Evolutionary conservation across 2,113 vertebrate species (phyloP).

Genomic region (human): DNA sequence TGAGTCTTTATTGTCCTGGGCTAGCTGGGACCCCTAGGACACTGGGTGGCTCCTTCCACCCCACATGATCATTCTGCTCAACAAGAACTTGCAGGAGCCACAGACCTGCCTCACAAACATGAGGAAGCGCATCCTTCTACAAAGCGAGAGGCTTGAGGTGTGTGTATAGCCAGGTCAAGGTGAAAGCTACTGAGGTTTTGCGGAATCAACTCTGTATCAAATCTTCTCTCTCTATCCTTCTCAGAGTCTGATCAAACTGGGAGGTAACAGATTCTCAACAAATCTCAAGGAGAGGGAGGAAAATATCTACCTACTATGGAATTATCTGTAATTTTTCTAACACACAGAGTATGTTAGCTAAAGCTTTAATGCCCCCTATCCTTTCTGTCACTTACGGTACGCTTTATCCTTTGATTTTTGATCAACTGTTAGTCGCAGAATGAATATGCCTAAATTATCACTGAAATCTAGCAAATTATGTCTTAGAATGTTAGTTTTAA

Average conservation of each 20-base stretch:
- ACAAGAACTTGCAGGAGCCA: neutral
- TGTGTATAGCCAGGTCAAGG: neutral
- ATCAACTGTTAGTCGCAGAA: neutral
- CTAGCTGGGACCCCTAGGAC: neutral
- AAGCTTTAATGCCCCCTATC: neutral
- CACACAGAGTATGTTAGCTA: neutral
- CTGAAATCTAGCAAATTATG: neutral
- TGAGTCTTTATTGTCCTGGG: neutral
- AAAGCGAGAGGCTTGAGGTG: neutral
- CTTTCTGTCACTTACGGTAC: neutral
- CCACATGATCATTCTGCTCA: neutral
- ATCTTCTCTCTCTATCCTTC: neutral
- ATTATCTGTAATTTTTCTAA: neutral
- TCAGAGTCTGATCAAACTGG: neutral
- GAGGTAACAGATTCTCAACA: neutral
- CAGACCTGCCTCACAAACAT: neutral
- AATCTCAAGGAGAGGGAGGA: neutral
- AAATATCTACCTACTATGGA: neutral
- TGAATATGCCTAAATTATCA: neutral
- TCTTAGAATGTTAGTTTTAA: conserved; percentile 17
- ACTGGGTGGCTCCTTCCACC: neutral
- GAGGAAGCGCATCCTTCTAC: neutral
- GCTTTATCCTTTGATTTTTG: neutral
- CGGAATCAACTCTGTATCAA: neutral
- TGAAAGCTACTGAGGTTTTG: neutral